These are phyloP conservation scores for Troglohyphantes excavatus DNA, from an alignment of 2,888 invertebrate genomes.

Conservation along the genomic window DNA sequence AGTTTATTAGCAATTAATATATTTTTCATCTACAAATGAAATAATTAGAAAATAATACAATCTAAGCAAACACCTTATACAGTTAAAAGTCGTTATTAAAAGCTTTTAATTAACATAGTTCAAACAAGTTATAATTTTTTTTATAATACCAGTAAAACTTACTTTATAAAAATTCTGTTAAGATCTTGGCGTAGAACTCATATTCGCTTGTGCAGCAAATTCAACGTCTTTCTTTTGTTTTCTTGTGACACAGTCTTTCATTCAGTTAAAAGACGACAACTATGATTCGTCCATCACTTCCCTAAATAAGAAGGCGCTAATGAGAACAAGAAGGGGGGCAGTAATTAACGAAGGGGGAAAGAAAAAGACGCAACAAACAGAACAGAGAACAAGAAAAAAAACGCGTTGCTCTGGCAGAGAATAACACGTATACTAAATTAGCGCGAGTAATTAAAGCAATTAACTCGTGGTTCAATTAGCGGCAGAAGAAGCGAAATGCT, in stretches of 20 bases:
- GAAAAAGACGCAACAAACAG: conserved; percentile 27
- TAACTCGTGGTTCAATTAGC: conserved; percentile 76
- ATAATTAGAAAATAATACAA: no score
- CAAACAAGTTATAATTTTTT: not conserved
- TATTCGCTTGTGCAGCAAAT: no score
- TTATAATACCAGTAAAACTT: not conserved
- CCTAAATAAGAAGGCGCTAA: conserved; percentile 45
- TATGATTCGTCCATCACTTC: conserved; percentile 2
- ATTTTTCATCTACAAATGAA: no score
- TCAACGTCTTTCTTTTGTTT: not conserved
- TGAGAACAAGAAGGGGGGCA: conserved; percentile 53
- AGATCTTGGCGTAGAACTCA: no score
- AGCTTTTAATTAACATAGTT: no score
- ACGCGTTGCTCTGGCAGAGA: not conserved
- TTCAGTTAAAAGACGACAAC: conserved; percentile 6
- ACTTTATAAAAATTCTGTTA: no score
- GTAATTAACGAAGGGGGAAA: conserved; percentile 60
- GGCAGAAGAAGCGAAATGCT: conserved; percentile 74
- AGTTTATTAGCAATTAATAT: no score
- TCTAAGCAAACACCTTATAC: no score
- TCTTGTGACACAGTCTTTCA: not conserved
- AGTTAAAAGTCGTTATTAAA: no score
- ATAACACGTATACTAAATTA: conserved; percentile 67
- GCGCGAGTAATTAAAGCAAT: conserved; percentile 78
- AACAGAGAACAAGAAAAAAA: conserved; percentile 12